Conservation (phyloP, 92 coral and sea anemone genomes). For the Actinernus sp. region DNA sequence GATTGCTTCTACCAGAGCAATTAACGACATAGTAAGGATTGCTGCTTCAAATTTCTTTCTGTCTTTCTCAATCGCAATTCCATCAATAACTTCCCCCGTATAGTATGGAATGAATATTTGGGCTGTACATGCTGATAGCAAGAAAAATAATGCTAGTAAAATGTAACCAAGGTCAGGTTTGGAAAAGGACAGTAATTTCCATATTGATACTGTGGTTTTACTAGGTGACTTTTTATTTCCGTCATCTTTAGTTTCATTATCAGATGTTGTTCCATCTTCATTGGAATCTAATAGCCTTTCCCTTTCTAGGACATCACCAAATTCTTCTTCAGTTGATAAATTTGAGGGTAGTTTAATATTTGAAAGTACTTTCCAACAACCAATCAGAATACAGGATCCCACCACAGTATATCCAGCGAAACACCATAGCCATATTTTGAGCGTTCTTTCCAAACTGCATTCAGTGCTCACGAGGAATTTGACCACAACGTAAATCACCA, state of each 20-base stretch:
- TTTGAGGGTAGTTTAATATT: constrained; percentile 13
- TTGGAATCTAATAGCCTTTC: constrained; percentile 40
- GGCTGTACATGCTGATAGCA: constrained; percentile 84
- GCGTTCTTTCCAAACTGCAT: constrained; percentile 39
- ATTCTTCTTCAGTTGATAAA: constrained; percentile 76
- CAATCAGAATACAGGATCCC: constrained; percentile 50
- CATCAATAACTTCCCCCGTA: constrained; percentile 95
- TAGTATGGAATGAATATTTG: constrained; percentile 95
- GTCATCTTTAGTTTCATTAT: not conserved
- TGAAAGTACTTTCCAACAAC: constrained; percentile 74
- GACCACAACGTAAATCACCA: constrained; percentile 62
- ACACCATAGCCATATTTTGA: constrained; percentile 78
- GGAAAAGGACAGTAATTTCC: constrained; percentile 77
- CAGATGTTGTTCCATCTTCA: constrained; percentile 4
- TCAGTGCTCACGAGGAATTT: constrained; percentile 92
- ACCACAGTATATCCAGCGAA: constrained; percentile 65
- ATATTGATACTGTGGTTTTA: constrained; percentile 47
- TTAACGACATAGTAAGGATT: constrained; percentile 76
- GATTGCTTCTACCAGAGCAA: constrained; percentile 82
- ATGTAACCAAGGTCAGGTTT: constrained; percentile 87
- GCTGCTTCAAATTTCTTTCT: constrained; percentile 63
- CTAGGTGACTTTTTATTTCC: not conserved
- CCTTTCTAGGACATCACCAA: constrained; percentile 75
- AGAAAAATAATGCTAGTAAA: constrained; percentile 71
- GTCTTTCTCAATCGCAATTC: constrained; percentile 93